Percentiles rank a stretch among this genome's conserved stretches.
Evolutionary conservation across 2,888 invertebrate species (phyloP).

Genomic region (Chrysolina haemoptera): DNA sequence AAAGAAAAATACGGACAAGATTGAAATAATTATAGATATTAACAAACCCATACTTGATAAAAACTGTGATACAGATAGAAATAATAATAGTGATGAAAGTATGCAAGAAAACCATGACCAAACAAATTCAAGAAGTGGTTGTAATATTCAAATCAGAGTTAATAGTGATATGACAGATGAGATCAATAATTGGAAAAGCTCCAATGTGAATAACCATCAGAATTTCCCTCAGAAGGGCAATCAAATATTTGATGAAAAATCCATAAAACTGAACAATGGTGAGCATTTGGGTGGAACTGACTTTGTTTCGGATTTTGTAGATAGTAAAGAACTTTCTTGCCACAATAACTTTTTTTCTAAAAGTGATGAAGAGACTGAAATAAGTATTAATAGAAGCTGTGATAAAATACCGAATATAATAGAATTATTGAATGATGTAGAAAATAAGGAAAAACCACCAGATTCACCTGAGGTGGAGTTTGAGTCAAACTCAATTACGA

Average conservation of each 20-base stretch:
- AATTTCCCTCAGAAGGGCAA: not conserved
- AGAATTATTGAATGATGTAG: conserved; percentile 31
- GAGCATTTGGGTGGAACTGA: not conserved
- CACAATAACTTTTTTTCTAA: conserved; percentile 32
- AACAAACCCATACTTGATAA: not conserved
- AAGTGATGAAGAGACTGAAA: conserved; percentile 20
- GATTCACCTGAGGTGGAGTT: conserved; percentile 29
- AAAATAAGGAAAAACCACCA: conserved; percentile 31
- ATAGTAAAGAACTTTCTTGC: not conserved
- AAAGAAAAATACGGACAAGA: not conserved
- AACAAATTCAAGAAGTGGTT: not conserved
- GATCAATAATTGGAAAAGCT: not conserved
- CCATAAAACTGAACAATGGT: not conserved
- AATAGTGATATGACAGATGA: not conserved
- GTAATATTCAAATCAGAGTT: not conserved
- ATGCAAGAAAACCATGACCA: conserved; percentile 8
- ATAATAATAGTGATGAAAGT: conserved; percentile 39
- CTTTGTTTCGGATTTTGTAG: not conserved
- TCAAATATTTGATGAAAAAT: not conserved
- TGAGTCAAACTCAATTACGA: conserved; percentile 29
- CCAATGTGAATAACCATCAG: not conserved
- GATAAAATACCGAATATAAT: conserved; percentile 34
- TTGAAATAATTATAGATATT: conserved; percentile 2
- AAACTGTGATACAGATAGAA: conserved; percentile 41
- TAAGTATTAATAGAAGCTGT: conserved; percentile 41